These are phyloP conservation scores for Byasa hedistus DNA, from an alignment of 2,888 invertebrate genomes.

Conservation along the genomic window DNA sequence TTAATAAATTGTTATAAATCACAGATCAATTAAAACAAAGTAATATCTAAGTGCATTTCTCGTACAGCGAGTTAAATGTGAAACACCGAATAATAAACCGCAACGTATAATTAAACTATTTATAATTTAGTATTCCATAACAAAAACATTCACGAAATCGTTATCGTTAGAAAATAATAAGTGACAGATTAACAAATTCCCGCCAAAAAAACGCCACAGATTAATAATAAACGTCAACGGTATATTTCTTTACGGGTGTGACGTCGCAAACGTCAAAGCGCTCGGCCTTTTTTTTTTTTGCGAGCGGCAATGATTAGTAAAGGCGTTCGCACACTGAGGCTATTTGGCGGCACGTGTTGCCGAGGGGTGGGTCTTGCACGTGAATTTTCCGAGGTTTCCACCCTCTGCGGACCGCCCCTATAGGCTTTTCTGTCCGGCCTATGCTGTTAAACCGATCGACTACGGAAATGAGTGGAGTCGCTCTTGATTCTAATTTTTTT, in stretches of 20 bases:
- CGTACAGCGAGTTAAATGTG: background rate
- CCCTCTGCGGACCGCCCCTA: conserved; percentile 80
- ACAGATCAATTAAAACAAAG: background rate
- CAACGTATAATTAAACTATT: too few relatives aligned
- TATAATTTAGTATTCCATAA: background rate
- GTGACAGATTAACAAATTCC: conserved; percentile 6
- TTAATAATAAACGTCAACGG: conserved; percentile 31
- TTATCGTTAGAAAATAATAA: background rate
- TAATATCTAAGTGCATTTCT: background rate
- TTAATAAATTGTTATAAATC: background rate
- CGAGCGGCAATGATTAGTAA: conserved; percentile 73
- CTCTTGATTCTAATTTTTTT: conserved; percentile 29
- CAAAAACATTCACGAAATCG: background rate
- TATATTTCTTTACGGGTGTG: conserved; percentile 42
- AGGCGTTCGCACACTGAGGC: conserved; percentile 71
- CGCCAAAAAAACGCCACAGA: conserved; percentile 30
- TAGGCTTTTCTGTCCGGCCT: conserved; percentile 81
- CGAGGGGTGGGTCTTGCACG: conserved; percentile 74
- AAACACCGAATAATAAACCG: background rate
- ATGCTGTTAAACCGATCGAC: conserved; percentile 78
- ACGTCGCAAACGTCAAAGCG: conserved; percentile 58
- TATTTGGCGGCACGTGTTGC: conserved; percentile 76
- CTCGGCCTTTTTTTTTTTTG: conserved; percentile 59
- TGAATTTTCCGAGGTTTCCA: conserved; percentile 80
- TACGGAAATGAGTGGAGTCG: conserved; percentile 59